A percentile compares a stretch with the other conserved stretches of the same genome.
Evolutionary conservation across 2,113 vertebrate genomes (phyloP).

Genomic region (Hypomesus transpacificus): DNA sequence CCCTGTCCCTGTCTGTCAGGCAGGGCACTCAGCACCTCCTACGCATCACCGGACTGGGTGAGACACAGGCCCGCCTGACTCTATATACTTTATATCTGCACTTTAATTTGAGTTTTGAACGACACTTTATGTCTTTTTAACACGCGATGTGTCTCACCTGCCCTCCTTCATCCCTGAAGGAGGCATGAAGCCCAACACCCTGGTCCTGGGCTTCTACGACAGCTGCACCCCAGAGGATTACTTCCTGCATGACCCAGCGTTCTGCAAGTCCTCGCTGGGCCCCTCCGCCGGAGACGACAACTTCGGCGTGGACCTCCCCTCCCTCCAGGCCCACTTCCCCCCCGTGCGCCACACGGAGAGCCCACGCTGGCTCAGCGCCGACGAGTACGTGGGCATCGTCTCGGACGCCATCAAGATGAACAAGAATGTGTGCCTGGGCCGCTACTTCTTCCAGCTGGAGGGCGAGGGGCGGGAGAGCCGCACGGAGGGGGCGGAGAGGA

Average conservation of each 20-base stretch:
- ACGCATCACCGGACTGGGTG: slow-evolving; percentile 67
- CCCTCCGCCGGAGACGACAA: slow-evolving; percentile 67
- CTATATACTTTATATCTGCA: no score
- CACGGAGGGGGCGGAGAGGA: slow-evolving; percentile 54
- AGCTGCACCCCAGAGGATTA: slow-evolving; percentile 81
- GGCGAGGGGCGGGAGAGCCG: slow-evolving; percentile 59
- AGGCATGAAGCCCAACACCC: slow-evolving; percentile 89
- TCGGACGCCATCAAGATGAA: slow-evolving; percentile 88
- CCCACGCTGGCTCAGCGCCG: slow-evolving; percentile 72
- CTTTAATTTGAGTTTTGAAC: no score
- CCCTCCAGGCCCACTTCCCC: slow-evolving; percentile 83
- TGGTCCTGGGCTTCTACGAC: slow-evolving; percentile 88
- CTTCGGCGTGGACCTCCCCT: slow-evolving; percentile 78
- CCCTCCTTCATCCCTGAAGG: slow-evolving; percentile 63
- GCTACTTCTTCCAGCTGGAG: slow-evolving; percentile 75
- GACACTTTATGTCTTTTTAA: no score
- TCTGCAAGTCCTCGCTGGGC: slow-evolving; percentile 60
- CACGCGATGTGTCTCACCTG: no score
- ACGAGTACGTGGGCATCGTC: slow-evolving; percentile 85
- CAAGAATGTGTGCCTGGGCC: slow-evolving; percentile 85
- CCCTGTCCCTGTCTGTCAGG: slow-evolving; percentile 78
- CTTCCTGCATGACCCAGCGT: slow-evolving; percentile 81
- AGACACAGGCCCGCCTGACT: no score
- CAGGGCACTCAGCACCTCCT: slow-evolving; percentile 86
- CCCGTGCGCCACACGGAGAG: slow-evolving; percentile 77